phyloP scores from a whole-genome alignment of 2,888 invertebrate genomes.

The Rambutsinella grinnellia region DNA sequence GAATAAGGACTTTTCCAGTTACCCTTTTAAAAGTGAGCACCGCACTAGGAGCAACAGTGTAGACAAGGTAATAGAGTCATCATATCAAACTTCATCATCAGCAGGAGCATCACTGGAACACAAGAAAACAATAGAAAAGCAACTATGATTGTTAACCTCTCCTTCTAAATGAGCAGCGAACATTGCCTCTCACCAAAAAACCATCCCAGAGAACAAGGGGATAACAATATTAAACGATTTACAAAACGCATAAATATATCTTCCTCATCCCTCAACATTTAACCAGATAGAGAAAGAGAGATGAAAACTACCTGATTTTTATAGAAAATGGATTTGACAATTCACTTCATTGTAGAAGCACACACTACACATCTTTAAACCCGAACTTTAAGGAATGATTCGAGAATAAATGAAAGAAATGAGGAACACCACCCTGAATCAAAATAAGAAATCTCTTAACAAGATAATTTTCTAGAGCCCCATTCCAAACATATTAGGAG shows the following conservation, averaged over 20 bases:
- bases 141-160: slow-evolving; percentile 28
- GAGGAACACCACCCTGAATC: slow-evolving; percentile 54
- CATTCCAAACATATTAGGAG: too few species aligned
- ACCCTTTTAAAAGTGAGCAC: slow-evolving; percentile 4
- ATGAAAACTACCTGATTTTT: not conserved
- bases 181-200: not conserved
- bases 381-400: not conserved
- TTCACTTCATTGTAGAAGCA: not conserved
- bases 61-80: slow-evolving; percentile 33
- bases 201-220: too few species aligned
- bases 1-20: slow-evolving; percentile 24
- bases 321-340: too few species aligned
- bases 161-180: too few species aligned
- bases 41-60: too few species aligned
- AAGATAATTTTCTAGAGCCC: slow-evolving; percentile 46
- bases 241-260: not conserved
- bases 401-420: slow-evolving; percentile 26
- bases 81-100: slow-evolving; percentile 8
- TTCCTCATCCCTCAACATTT: not conserved
- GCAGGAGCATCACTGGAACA: not conserved
- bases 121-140: slow-evolving; percentile 9
- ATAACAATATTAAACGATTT: too few species aligned
- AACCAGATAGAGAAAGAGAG: not conserved
- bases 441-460: slow-evolving; percentile 48
- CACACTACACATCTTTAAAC: not conserved